These are phyloP conservation scores for Lophochroa leadbeateri DNA, from an alignment of 2,113 vertebrate genomes.

Conservation along the genomic window DNA sequence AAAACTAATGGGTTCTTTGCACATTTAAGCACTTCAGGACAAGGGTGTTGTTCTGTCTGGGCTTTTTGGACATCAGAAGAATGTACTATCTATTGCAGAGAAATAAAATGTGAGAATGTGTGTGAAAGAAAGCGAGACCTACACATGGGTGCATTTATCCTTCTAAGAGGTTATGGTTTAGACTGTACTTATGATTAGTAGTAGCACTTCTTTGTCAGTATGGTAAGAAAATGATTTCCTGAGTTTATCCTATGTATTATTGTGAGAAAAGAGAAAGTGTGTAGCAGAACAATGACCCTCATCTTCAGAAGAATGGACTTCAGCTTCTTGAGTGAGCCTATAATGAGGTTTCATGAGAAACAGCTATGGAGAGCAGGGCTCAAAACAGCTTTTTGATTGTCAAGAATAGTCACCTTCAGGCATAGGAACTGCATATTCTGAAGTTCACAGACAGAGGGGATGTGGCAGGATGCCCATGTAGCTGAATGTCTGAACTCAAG, in stretches of 20 bases:
- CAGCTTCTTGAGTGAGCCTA: not conserved
- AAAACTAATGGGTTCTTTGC: not conserved
- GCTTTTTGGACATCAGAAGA: not conserved
- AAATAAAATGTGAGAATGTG: not conserved
- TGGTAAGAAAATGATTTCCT: not conserved
- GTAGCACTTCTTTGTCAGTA: not conserved
- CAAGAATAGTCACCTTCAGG: not conserved
- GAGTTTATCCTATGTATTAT: not conserved
- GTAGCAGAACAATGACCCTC: not conserved
- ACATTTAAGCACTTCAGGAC: not conserved
- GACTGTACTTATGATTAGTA: not conserved
- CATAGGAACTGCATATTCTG: not conserved
- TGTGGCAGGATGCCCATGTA: not conserved
- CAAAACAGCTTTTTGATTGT: not conserved
- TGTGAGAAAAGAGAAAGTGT: not conserved
- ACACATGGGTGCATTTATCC: not conserved
- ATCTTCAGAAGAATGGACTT: not conserved
- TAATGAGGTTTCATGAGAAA: not conserved
- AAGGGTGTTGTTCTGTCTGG: not conserved
- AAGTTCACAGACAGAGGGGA: not conserved
- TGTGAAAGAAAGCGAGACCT: not conserved
- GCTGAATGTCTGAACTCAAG: not conserved
- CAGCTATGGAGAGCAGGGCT: not conserved
- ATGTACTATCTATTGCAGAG: not conserved
- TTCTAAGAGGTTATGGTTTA: not conserved